Base-by-base conservation (phyloP, 2,113 vertebrate genomes). In the Motacilla tschutschensis region DNA sequence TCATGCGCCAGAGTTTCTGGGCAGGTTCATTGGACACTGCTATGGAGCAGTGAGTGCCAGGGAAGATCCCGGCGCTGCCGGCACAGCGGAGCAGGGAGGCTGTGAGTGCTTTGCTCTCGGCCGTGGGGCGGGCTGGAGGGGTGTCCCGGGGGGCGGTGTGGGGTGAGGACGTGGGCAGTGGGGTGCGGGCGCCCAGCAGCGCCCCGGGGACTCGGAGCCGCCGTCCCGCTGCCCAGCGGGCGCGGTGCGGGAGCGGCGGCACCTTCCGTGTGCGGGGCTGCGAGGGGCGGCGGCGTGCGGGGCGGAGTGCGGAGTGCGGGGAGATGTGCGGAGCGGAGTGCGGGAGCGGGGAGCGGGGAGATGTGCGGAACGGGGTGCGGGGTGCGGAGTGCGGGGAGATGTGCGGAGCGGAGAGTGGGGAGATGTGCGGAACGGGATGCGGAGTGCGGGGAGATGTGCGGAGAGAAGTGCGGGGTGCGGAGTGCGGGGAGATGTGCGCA, bases 61-160 rank as follows among this genome's bases (percentile, higher is more conserved):
- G n/a, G 53, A 47, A 14, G 40, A 40, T 38, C 41, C 14, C 31
- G 8, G 8, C 2, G 8, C 63, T 19, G 88, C 15, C 4, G 26
- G 41, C 22, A 1, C 14, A 2, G 79, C 3, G 17, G 60, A 57
- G 66, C 18, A 1, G 26, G 35, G 28, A 41, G 47, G 35, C 0
- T 7, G 82, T 38, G 88, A 91, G 91, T n/a, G 82, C 47, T 38
- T 5, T 8, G 79, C 53, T 29, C 8, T 3, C 6, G 14, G 20
- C 21, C 4, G 15, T 2, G 9, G 40, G 8, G 3, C 0, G 77
- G 1, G 36, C 35, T 2, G 58, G 40, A 4, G 54, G 40, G 22
- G 44, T 4, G 4, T 1, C 17, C 14, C 6, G 26, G 36, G 22
- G 0, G 6, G 25, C 12, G 5, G 0, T 46, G n/a, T 4, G 57